phyloP scores from a whole-genome alignment of 2,113 vertebrate species.

The Cricetomys ansorgei region DNA sequence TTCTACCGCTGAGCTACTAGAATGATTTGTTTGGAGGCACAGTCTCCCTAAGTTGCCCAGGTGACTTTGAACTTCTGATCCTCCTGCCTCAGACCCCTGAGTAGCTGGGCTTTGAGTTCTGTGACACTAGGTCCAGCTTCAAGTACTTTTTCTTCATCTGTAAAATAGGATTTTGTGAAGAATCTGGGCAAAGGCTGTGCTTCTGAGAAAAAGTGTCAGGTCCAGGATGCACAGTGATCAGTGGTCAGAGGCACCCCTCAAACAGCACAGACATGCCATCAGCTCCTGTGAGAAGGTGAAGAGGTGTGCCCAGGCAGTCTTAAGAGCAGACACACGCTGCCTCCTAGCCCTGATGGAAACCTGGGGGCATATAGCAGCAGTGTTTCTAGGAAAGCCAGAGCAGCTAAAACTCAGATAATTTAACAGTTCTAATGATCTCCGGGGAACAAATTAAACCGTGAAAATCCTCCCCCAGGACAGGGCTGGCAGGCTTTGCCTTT shows the following conservation, averaged over 20 bases:
- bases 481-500: too few species aligned
- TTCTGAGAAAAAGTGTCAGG: background rate
- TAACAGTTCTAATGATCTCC: background rate
- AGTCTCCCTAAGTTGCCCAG: background rate
- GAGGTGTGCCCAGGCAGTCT: background rate
- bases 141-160: background rate
- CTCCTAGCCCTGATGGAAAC: background rate
- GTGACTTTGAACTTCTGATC: background rate
- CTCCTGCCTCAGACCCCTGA: background rate
- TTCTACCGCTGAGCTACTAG: background rate
- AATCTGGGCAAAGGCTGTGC: background rate
- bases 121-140: background rate
- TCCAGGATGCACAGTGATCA: background rate
- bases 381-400: background rate
- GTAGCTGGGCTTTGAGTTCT: background rate
- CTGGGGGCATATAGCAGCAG: background rate
- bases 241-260: background rate
- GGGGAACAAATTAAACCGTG: background rate
- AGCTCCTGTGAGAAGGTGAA: background rate
- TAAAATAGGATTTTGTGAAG: background rate
- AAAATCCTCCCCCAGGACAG: background rate
- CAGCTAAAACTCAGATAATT: background rate
- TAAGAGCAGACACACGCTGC: background rate
- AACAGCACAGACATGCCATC: background rate
- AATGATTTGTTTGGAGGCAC: background rate